Base-by-base conservation (phyloP, 1,140 invertebrate genomes). In the Saccostrea glomerata region DNA sequence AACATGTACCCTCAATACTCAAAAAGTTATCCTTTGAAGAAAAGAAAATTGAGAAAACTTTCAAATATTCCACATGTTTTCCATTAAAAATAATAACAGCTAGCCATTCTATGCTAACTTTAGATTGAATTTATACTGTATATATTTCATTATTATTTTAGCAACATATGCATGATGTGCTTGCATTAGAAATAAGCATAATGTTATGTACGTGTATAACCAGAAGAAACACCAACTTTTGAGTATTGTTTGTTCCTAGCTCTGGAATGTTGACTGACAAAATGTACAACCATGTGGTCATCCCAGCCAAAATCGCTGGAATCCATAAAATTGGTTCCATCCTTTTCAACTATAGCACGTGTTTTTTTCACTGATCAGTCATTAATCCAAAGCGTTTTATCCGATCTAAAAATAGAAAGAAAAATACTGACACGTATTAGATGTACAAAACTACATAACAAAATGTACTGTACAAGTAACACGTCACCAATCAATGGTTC, bases 291-390 rank as follows among this genome's bases (percentile, higher is more conserved):
- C 77, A 89, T 23, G 84, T 56, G 20, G 92, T 90, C 11, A 91
- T 91, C 13, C 86, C 9, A 23, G 84, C 60, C 88, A 94, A 93
- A 55, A 93, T 87, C 0, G 92, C 89, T 82, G 94, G 94, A 20
- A 94, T 89, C 92, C 92, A 94, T 25, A 94, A 58, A n/a, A 94
- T 91, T 20, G 92, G 92, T 30, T 83, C 91, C 92, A 92, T 93
- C 11, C n/a, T 86, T 0, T 13, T 47, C 47, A 47, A 47, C 47
- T 47, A n/a, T 47, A 1, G 2, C 47, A 20, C 5, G 17, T n/a
- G 58, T 6, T 20, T n/a, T 63, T 17, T 63, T 17, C 58, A 63
- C 13, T 63, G 15, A n/a, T 63, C 58, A 63, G n/a, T 7, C 47
- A 47, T 47, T 9, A 47, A 47, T 47, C 9, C 5, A 3, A n/a